Evolutionary conservation across 2,888 invertebrate genomes (phyloP).

Genomic region (Drosophila melanocephala): DNA sequence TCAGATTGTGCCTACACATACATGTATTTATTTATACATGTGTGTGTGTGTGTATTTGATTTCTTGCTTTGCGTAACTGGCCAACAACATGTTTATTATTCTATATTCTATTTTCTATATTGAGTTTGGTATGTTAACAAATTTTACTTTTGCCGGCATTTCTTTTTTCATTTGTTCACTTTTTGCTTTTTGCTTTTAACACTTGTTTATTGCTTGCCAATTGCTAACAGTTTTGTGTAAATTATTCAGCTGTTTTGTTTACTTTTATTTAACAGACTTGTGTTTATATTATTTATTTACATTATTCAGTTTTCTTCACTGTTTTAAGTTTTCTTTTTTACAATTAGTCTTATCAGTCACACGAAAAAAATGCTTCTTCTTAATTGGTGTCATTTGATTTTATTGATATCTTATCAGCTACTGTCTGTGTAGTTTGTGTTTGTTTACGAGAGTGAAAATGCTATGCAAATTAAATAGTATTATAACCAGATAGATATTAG

Average conservation of each 20-base stretch:
- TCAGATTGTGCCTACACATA: slow-evolving; percentile 31
- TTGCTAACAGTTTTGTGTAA: neutral
- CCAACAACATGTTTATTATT: slow-evolving; percentile 14
- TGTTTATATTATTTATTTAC: neutral
- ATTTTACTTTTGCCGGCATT: slow-evolving; percentile 2
- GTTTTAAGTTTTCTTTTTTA: neutral
- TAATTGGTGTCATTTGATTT: slow-evolving; percentile 7
- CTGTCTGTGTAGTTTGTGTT: neutral
- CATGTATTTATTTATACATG: neutral
- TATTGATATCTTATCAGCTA: slow-evolving; percentile 8
- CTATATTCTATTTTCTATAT: slow-evolving; percentile 10
- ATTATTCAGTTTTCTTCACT: neutral
- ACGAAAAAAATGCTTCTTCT: neutral
- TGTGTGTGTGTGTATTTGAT: neutral
- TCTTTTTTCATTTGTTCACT: neutral
- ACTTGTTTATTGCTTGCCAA: neutral
- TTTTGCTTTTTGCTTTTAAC: neutral
- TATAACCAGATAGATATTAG: neutral
- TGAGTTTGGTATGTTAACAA: slow-evolving; percentile 5
- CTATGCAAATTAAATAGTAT: neutral
- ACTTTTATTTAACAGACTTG: neutral
- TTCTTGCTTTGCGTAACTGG: slow-evolving; percentile 14
- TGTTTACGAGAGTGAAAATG: neutral
- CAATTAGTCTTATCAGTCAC: slow-evolving; percentile 4
- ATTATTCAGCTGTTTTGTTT: neutral